phyloP scores from a whole-genome alignment of 92 coral and sea anemone genomes.

The Pocillopora meandrina region DNA sequence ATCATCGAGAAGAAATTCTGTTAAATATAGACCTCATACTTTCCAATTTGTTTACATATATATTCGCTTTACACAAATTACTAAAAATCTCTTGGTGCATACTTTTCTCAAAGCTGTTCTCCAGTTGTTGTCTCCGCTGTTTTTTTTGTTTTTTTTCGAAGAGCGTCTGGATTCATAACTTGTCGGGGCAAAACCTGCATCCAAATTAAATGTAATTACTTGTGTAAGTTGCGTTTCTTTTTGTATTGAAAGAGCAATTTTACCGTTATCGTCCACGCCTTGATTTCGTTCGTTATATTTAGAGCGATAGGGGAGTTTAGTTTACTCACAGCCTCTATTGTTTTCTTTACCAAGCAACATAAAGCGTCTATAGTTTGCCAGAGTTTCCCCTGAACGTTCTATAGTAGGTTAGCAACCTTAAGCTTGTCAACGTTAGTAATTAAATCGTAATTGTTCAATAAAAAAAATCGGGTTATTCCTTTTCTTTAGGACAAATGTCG shows the following conservation, averaged over 20 bases:
- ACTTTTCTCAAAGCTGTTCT: no score
- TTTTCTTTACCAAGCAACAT: slow-evolving; percentile 22
- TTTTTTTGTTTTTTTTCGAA: background rate
- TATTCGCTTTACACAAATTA: no score
- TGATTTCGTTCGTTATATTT: slow-evolving; percentile 1
- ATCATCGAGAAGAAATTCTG: background rate
- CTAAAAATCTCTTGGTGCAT: no score
- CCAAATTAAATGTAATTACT: background rate
- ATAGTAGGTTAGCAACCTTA: slow-evolving; percentile 14
- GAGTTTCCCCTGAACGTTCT: background rate
- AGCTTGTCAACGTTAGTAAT: slow-evolving; percentile 28
- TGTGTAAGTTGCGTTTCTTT: background rate
- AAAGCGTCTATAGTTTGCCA: slow-evolving; percentile 16
- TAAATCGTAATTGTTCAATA: slow-evolving; percentile 39
- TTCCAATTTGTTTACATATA: background rate
- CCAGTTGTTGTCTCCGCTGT: no score
- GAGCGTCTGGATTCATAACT: background rate
- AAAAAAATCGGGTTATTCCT: slow-evolving; percentile 23
- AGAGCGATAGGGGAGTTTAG: slow-evolving; percentile 17
- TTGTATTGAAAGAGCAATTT: background rate
- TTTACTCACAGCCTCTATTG: background rate
- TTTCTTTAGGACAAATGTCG: slow-evolving; percentile 28
- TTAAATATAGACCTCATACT: background rate
- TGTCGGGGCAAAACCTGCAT: no score
- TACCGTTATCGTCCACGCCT: slow-evolving; percentile 24